Conservation (phyloP, 2,797 vertebrate species). For the Holocentrus rufus region DNA sequence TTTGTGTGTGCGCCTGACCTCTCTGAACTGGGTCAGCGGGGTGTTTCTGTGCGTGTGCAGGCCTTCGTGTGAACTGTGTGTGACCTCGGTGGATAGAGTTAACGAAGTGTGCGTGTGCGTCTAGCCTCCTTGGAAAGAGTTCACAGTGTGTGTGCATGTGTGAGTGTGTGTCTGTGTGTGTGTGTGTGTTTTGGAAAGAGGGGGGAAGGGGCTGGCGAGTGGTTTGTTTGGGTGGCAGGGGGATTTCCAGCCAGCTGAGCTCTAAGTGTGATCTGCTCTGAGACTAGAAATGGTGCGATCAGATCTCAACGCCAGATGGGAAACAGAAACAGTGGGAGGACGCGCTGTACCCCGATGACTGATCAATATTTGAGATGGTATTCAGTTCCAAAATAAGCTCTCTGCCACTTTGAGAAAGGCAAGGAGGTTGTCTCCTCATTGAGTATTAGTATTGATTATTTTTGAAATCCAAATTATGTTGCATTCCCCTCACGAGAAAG, state of each 20-base stretch:
- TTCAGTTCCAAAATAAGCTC: constrained; percentile 29
- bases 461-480: too few relatives aligned
- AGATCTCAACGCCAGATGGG: constrained; percentile 3
- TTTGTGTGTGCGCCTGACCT: not conserved
- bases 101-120: not conserved
- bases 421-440: constrained; percentile 17
- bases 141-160: constrained; percentile 29
- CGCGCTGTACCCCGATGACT: not conserved
- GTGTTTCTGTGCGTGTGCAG: not conserved
- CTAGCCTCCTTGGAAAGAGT: constrained; percentile 5
- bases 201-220: not conserved
- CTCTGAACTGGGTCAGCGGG: not conserved
- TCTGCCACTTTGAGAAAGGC: constrained; percentile 19
- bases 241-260: constrained; percentile 9
- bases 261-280: constrained; percentile 7
- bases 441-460: constrained; percentile 15
- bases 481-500: too few relatives aligned
- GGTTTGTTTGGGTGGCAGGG: constrained; percentile 29
- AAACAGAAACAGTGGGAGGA: constrained; percentile 2
- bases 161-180: not conserved
- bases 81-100: constrained; percentile 19
- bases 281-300: constrained; percentile 7
- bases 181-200: not conserved
- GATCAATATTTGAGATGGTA: constrained; percentile 32
- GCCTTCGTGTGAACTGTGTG: constrained; percentile 24